Percentiles rank a stretch among this genome's conserved stretches.
Conservation (phyloP, 2,797 vertebrate species). For the Phaenicophaeus curvirostris region DNA sequence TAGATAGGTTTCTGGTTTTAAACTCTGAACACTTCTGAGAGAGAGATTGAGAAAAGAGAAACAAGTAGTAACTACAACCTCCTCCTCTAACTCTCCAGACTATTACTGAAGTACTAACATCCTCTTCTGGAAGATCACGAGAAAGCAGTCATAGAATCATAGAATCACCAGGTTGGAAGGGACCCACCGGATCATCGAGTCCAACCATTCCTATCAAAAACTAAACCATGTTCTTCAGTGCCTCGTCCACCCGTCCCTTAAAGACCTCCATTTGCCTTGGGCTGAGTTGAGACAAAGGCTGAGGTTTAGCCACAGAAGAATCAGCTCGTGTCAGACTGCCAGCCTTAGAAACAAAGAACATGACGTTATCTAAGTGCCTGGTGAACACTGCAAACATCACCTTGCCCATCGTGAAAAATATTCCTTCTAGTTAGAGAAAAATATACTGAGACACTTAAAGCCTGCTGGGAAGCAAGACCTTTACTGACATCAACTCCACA, state of each 20-base stretch:
- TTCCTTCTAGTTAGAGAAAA: background rate
- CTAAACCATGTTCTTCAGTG: too few relatives aligned
- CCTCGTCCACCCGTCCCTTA: too few relatives aligned
- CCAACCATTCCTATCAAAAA: too few relatives aligned
- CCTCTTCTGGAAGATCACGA: background rate
- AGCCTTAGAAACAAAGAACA: background rate
- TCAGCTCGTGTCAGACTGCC: background rate
- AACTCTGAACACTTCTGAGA: background rate
- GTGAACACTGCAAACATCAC: background rate
- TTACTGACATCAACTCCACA: background rate
- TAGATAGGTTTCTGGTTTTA: background rate
- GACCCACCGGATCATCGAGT: too few relatives aligned
- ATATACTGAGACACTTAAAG: background rate
- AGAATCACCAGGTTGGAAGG: too few relatives aligned
- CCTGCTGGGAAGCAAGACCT: background rate
- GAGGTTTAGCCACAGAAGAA: too few relatives aligned
- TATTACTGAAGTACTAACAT: background rate
- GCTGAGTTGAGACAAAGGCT: too few relatives aligned
- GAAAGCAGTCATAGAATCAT: too few relatives aligned
- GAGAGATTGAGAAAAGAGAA: too few relatives aligned
- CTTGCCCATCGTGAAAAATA: background rate
- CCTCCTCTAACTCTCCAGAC: background rate
- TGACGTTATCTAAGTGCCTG: background rate
- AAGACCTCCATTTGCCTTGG: too few relatives aligned
- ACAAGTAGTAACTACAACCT: background rate